These are phyloP conservation scores for Drosophila willistoni DNA, from an alignment of 1,140 invertebrate species.

Conservation along the genomic window DNA sequence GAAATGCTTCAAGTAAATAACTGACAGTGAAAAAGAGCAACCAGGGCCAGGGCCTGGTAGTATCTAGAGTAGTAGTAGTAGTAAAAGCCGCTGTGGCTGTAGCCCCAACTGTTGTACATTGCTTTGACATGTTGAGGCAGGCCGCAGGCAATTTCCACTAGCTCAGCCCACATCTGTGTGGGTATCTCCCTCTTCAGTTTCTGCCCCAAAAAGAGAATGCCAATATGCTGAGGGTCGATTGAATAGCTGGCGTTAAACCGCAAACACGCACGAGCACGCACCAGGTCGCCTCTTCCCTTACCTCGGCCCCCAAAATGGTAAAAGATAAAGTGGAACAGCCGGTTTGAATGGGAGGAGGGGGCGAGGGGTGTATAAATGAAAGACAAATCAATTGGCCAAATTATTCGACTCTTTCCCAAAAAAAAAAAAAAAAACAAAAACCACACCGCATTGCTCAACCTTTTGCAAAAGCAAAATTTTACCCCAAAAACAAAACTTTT, in stretches of 20 bases:
- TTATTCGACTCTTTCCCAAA: slow-evolving; percentile 29
- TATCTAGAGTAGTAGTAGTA: not conserved
- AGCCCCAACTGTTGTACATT: slow-evolving; percentile 27
- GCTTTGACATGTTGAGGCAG: slow-evolving; percentile 64
- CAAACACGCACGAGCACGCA: slow-evolving; percentile 64
- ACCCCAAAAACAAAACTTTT: slow-evolving; percentile 39
- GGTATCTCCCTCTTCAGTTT: not conserved
- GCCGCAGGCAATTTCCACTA: slow-evolving; percentile 27
- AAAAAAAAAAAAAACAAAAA: not conserved
- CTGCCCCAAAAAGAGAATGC: slow-evolving; percentile 6
- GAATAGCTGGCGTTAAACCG: slow-evolving; percentile 53
- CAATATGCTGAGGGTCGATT: slow-evolving; percentile 22
- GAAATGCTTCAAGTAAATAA: slow-evolving; percentile 74
- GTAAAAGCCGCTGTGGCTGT: not conserved
- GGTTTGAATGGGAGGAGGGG: not conserved
- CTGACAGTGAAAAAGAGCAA: slow-evolving; percentile 44
- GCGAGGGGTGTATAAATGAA: slow-evolving; percentile 27
- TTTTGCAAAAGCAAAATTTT: no score
- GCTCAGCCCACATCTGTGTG: not conserved
- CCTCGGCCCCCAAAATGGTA: not conserved
- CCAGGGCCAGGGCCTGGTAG: slow-evolving; percentile 19
- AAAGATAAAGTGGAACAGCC: not conserved
- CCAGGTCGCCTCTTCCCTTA: not conserved
- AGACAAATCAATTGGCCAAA: slow-evolving; percentile 70
- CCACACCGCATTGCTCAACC: no score